phyloP scores from a whole-genome alignment of 2,797 vertebrate genomes.

The Mormyrus hasselquistii region DNA sequence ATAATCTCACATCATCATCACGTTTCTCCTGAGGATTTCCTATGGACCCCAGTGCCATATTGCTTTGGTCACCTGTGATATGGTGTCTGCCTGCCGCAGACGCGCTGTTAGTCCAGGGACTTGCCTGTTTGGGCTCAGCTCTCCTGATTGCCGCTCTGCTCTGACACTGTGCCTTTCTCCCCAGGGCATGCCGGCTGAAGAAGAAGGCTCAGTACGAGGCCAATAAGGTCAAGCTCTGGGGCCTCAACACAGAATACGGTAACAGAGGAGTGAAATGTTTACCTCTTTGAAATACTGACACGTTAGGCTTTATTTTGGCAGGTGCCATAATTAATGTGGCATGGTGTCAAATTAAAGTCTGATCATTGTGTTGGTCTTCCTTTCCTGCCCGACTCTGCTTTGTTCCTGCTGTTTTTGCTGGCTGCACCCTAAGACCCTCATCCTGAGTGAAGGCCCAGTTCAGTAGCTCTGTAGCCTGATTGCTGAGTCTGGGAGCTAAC shows the following conservation, averaged over 20 bases:
- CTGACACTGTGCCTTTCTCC: slow-evolving; percentile 29
- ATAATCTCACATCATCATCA: not conserved
- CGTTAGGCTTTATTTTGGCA: not conserved
- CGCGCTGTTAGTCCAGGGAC: not conserved
- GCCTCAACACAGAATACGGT: slow-evolving; percentile 98
- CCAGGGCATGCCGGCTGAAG: slow-evolving; percentile 96
- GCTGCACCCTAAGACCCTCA: not conserved
- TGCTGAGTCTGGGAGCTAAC: not conserved
- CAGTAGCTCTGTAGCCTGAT: not conserved
- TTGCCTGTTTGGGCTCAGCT: not conserved
- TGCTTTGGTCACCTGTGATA: not conserved
- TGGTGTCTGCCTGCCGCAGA: not conserved
- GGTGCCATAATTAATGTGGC: not conserved
- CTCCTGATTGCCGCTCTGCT: not conserved
- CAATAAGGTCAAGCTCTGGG: slow-evolving; percentile 99
- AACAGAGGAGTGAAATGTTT: slow-evolving; percentile 29
- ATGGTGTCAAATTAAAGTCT: not conserved
- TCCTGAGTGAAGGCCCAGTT: not conserved
- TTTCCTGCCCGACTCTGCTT: not conserved
- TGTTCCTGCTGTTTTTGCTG: not conserved
- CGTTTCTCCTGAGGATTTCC: not conserved
- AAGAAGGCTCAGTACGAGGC: slow-evolving; percentile 99
- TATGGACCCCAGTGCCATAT: not conserved
- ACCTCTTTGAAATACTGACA: not conserved
- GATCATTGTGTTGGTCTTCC: not conserved